Conservation (phyloP, 2,113 vertebrate species). For the Podilymbus podiceps region DNA sequence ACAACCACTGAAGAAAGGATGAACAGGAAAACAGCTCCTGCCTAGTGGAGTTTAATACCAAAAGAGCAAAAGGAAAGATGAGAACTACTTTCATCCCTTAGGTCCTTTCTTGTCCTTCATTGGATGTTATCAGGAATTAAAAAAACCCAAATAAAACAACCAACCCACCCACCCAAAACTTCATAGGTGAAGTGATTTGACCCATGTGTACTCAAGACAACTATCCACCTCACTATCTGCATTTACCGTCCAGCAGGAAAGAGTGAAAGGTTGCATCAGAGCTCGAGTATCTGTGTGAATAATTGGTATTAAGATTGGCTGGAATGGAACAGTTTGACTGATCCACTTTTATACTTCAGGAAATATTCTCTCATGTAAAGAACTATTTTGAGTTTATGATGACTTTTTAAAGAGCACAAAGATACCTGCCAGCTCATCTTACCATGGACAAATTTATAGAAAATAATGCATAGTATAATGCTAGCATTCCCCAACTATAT, state of each 20-base stretch:
- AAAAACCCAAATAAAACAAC: neutral
- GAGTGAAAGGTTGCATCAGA: neutral
- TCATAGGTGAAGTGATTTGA: neutral
- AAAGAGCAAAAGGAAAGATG: neutral
- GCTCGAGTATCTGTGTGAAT: neutral
- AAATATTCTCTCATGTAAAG: accelerated
- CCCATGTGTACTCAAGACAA: neutral
- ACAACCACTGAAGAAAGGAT: neutral
- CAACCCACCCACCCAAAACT: neutral
- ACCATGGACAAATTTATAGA: neutral
- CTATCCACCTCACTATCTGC: neutral
- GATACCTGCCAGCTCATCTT: neutral
- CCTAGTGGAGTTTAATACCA: neutral
- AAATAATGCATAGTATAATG: neutral
- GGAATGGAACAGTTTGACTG: neutral
- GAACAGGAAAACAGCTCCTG: neutral
- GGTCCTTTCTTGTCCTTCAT: neutral
- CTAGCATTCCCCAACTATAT: neutral
- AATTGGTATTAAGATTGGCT: neutral
- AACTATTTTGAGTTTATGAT: neutral
- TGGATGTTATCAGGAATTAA: neutral
- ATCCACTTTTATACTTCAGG: neutral
- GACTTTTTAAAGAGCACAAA: neutral
- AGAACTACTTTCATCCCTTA: neutral
- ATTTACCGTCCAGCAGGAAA: neutral